Conservation (phyloP, 2,888 invertebrate genomes). For the Limnephilus rhombicus region DNA sequence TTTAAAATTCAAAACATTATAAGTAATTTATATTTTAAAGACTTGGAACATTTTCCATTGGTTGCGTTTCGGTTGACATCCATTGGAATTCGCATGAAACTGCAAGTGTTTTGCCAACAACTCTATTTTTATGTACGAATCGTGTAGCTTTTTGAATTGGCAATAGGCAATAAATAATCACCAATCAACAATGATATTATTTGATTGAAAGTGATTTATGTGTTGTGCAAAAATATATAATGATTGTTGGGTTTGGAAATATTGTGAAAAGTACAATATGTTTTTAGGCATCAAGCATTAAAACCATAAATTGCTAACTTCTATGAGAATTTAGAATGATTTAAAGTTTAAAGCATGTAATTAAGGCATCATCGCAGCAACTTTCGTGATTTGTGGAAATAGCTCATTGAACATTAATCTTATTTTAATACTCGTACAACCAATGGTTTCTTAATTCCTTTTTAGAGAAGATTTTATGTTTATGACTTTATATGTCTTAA, state of each 20-base stretch:
- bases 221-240: background rate
- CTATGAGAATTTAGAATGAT: too few relatives aligned
- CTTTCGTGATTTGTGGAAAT: background rate
- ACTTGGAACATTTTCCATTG: too few relatives aligned
- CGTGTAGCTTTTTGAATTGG: background rate
- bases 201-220: background rate
- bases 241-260: background rate
- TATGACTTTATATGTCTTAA: too few relatives aligned
- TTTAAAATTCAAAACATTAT: too few relatives aligned
- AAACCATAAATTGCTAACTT: too few relatives aligned
- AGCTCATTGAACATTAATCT: background rate
- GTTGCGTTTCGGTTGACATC: too few relatives aligned
- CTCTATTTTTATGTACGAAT: background rate
- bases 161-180: background rate
- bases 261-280: too few relatives aligned
- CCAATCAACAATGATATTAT: background rate
- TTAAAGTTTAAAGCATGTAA: background rate
- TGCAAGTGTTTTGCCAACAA: background rate
- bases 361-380: background rate
- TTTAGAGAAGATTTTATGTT: background rate
- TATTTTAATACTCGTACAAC: background rate
- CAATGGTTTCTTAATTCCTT: background rate
- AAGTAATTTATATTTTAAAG: too few relatives aligned
- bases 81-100: too few relatives aligned
- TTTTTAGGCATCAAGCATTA: too few relatives aligned